Conservation (phyloP, 2,113 vertebrate genomes). For the Cricetomys ansorgei region DNA sequence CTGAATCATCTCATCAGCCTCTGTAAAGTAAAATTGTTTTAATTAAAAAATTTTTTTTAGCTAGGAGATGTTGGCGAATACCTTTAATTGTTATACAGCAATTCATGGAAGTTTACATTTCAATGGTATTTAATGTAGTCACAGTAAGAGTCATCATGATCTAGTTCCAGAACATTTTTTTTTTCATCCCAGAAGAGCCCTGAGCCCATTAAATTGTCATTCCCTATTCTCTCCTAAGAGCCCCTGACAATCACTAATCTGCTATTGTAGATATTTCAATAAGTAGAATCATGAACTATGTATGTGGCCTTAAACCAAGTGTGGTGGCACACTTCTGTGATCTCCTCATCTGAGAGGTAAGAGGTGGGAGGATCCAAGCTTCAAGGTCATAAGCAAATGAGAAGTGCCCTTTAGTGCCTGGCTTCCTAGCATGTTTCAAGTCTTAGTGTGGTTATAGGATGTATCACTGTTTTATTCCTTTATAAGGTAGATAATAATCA, state of each 20-base stretch:
- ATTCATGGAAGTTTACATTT: not conserved
- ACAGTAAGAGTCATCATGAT: too few species aligned
- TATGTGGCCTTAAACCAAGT: not conserved
- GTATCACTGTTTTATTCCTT: not conserved
- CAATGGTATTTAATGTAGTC: too few species aligned
- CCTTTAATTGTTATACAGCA: too few species aligned
- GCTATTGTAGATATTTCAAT: not conserved
- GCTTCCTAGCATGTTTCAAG: not conserved
- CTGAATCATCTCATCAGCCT: too few species aligned
- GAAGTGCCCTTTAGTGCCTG: not conserved
- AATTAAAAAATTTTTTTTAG: conserved; percentile 45
- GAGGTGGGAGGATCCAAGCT: not conserved
- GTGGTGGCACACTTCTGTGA: not conserved
- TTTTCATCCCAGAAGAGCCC: not conserved
- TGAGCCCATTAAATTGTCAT: not conserved
- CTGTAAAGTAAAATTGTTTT: not conserved
- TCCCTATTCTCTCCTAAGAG: not conserved
- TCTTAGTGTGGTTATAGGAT: not conserved
- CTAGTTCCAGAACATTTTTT: not conserved
- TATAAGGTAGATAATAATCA: not conserved
- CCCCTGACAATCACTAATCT: not conserved
- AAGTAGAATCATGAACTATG: not conserved
- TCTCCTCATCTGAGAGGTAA: not conserved
- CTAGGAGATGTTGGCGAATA: not conserved
- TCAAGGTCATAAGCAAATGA: not conserved